phyloP scores from a whole-genome alignment of 2,113 vertebrate species.

The Athene cunicularia region DNA sequence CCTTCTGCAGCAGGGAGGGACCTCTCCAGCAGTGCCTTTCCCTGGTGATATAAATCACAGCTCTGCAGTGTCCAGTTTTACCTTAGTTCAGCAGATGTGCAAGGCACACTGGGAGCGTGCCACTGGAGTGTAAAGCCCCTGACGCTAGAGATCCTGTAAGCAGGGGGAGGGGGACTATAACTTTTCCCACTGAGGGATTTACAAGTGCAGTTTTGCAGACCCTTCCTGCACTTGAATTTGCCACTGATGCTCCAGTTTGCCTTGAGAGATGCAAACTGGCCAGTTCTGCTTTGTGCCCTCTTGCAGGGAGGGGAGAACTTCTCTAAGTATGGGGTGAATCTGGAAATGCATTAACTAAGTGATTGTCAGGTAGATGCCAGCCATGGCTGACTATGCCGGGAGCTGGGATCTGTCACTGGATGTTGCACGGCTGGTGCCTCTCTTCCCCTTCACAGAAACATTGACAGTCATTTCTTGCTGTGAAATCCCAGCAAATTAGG shows the following conservation, averaged over 20 bases:
- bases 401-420: neutral
- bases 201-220: neutral
- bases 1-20: constrained; percentile 17
- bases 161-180: neutral
- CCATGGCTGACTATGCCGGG: neutral
- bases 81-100: constrained; percentile 57
- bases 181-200: neutral
- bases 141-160: neutral
- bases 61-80: constrained; percentile 41
- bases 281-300: rapidly evolving
- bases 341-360: neutral
- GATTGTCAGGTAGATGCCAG: neutral
- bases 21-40: neutral
- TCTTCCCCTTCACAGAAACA: neutral
- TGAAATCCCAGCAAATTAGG: neutral
- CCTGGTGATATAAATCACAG: constrained; percentile 36
- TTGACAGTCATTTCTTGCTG: neutral
- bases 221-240: neutral
- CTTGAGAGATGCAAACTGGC: neutral
- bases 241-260: neutral
- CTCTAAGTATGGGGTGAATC: neutral
- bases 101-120: neutral
- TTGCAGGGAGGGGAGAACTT: neutral
- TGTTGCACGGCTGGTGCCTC: neutral
- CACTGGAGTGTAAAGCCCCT: neutral